phyloP scores from a whole-genome alignment of 2,797 vertebrate genomes.

The Leptatherina wallacei region DNA sequence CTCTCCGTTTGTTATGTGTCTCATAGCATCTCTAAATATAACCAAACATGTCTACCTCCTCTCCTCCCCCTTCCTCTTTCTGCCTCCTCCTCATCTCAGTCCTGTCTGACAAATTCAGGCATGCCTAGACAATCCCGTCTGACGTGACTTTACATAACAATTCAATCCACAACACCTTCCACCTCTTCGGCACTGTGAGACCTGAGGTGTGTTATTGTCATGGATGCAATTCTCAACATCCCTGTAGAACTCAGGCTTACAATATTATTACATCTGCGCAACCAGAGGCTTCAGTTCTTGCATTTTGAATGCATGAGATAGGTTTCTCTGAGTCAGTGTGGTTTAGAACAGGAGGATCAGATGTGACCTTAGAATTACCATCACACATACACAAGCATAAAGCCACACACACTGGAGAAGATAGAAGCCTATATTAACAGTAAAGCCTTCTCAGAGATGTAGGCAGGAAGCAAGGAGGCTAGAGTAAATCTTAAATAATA shows the following conservation, averaged over 20 bases:
- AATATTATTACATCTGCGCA: slow-evolving; percentile 60
- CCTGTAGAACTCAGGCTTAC: slow-evolving; percentile 37
- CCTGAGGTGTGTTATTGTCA: slow-evolving; percentile 71
- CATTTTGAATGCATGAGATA: slow-evolving; percentile 57
- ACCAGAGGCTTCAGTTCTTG: slow-evolving; percentile 31
- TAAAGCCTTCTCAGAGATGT: slow-evolving; percentile 44
- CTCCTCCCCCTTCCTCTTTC: slow-evolving; percentile 67
- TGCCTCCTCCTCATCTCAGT: slow-evolving; percentile 74
- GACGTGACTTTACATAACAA: slow-evolving; percentile 83
- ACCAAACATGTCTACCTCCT: slow-evolving; percentile 71
- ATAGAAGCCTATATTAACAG: slow-evolving; percentile 38
- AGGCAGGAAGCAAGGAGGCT: slow-evolving; percentile 49
- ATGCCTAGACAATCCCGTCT: slow-evolving; percentile 76
- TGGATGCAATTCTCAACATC: slow-evolving; percentile 63
- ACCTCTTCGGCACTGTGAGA: slow-evolving; percentile 47
- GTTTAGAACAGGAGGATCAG: slow-evolving; percentile 55
- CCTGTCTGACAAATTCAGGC: slow-evolving; percentile 80
- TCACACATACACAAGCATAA: slow-evolving; percentile 19
- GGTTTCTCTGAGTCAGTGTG: slow-evolving; percentile 49
- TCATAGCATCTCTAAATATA: slow-evolving; percentile 78
- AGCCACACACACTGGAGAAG: slow-evolving; percentile 30
- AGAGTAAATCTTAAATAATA: slow-evolving; percentile 82
- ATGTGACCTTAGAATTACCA: slow-evolving; percentile 65
- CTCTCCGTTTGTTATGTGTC: slow-evolving; percentile 63
- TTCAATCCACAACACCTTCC: slow-evolving; percentile 72